Evolutionary conservation across 2,888 invertebrate species (phyloP), one percentile per base, ranked within the genome.

Genomic region (Spatulosminthurus flaviceps): DNA sequence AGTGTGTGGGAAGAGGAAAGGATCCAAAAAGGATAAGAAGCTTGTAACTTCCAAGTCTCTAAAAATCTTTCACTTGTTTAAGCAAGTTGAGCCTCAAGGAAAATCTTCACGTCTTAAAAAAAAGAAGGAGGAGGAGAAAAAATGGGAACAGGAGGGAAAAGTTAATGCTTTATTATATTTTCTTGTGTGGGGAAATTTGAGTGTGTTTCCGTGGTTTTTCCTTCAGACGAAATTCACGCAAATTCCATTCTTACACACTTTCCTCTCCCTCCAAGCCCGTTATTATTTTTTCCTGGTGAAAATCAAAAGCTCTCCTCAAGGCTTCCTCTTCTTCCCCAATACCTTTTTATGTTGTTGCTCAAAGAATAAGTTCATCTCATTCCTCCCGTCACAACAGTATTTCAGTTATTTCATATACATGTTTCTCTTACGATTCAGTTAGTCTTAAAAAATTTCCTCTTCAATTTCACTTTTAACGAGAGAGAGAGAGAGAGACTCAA

Each of bases 11-110:
- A 16, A 13, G n/a, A 11, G 51, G 51, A 51, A 51, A 19, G 5
- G 51, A n/a, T 11, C 16, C 16, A 51, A 51, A 51, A 51, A 51
- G n/a, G 51, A n/a, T 11, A 51, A 51, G 51, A 51, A 13, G 51
- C 4, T 51, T 19, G 51, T n/a, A n/a, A n/a, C n/a, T 19, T 51
- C n/a, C 2, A 11, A 22, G 64, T 64, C 24, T 64, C 64, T 26
- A 64, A 64, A 60, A 64, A 64, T 64, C 64, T 64, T 64, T 64
- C 64, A 64, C 64, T 64, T 64, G 64, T 64, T 64, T 64, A 22
- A 64, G 64, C 64, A 64, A 24, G 22, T 24, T 22, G 2, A 64
- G 64, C 64, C 64, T 16, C 4, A 16, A 64, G 64, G 19, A 21
- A 24, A 64, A 64, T 26, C 64, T 11, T 64, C 22, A 64, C 24